A percentile compares a stretch with the other conserved stretches of the same genome.
phyloP scores from a whole-genome alignment of 2,888 invertebrate genomes.

The Torymus texanus region DNA sequence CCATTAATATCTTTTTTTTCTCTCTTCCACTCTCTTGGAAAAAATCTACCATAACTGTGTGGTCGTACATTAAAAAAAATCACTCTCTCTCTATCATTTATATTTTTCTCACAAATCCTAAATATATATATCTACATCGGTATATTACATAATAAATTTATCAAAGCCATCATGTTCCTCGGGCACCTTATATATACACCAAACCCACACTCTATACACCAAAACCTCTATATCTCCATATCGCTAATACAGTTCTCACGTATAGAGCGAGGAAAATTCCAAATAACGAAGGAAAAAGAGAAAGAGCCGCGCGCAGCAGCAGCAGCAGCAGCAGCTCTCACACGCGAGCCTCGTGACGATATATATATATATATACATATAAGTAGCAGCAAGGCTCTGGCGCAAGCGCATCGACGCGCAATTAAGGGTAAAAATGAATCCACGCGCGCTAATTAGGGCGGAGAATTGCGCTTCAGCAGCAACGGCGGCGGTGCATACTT shows the following conservation, averaged over 20 bases:
- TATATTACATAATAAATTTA: too few relatives aligned
- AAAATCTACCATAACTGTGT: too few relatives aligned
- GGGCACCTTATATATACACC: too few relatives aligned
- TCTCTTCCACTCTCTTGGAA: too few relatives aligned
- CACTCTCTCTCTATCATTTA: too few relatives aligned
- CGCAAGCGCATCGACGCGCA: constrained; percentile 26
- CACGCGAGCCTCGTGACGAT: constrained; percentile 9
- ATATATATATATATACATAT: background rate
- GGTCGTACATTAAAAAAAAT: too few relatives aligned
- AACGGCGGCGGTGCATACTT: background rate
- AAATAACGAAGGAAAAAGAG: background rate
- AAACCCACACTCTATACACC: background rate
- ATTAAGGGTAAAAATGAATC: constrained; percentile 54
- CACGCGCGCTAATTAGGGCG: constrained; percentile 49
- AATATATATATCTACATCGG: too few relatives aligned
- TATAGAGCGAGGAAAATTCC: constrained; percentile 16
- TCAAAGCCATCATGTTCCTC: too few relatives aligned
- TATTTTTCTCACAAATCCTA: too few relatives aligned
- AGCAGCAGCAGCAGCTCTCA: background rate
- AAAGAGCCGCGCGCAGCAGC: constrained; percentile 1
- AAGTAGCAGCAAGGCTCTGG: background rate
- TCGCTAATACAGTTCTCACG: constrained; percentile 46
- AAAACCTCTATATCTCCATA: constrained; percentile 43
- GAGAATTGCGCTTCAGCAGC: constrained; percentile 29
- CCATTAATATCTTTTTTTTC: too few relatives aligned